These are phyloP conservation scores for Myotis planiceps DNA, from an alignment of 2,797 vertebrate genomes.

Conservation along the genomic window DNA sequence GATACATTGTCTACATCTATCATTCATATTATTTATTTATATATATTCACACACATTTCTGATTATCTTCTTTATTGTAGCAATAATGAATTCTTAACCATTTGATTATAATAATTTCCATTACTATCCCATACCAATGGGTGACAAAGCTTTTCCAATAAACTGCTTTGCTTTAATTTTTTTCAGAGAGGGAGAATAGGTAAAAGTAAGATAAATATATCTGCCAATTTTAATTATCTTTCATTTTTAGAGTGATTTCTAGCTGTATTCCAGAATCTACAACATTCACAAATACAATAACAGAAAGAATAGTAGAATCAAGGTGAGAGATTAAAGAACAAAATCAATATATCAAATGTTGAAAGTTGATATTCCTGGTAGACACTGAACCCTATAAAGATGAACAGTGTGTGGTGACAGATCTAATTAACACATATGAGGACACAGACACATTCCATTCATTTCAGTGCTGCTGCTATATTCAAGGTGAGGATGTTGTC, in stretches of 20 bases:
- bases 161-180: background rate
- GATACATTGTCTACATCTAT: background rate
- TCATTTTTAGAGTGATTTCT: background rate
- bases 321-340: slow-evolving; percentile 29
- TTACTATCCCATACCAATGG: background rate
- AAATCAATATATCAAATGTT: background rate
- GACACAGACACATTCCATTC: background rate
- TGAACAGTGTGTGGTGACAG: background rate
- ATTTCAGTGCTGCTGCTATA: background rate
- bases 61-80: background rate
- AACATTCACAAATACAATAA: background rate
- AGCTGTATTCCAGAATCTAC: background rate
- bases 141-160: background rate
- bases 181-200: background rate
- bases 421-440: slow-evolving; percentile 49
- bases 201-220: background rate
- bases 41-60: background rate
- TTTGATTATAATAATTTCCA: background rate
- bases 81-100: background rate
- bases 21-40: background rate
- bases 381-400: background rate
- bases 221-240: background rate
- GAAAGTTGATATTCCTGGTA: background rate
- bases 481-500: background rate
- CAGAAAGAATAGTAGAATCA: background rate